Percentiles rank a stretch among this genome's conserved stretches.
Evolutionary conservation across 2,888 invertebrate genomes (phyloP).

Genomic region (Plagodis dolabraria): DNA sequence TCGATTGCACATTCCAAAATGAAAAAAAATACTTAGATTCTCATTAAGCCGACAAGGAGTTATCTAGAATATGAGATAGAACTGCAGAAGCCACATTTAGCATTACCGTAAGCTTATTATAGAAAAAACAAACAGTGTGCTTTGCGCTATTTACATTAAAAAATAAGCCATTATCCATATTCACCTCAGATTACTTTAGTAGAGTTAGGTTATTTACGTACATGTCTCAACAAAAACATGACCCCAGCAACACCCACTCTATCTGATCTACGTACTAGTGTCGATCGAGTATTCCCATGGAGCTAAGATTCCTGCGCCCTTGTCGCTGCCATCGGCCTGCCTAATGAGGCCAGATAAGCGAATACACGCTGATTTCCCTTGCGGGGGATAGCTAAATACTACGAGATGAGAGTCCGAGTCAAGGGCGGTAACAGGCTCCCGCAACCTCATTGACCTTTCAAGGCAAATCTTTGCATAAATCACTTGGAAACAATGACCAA

Average conservation of each 20-base stretch:
- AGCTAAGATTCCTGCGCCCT: slow-evolving; percentile 43
- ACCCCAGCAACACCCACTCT: slow-evolving; percentile 8
- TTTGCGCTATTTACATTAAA: no score
- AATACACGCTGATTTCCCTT: slow-evolving; percentile 75
- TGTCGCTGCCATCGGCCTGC: slow-evolving; percentile 56
- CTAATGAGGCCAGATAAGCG: slow-evolving; percentile 77
- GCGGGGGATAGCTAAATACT: slow-evolving; percentile 43
- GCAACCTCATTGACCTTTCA: background rate
- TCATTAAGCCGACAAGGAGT: no score
- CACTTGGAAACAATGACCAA: background rate
- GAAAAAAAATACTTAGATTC: no score
- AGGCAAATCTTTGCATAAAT: background rate
- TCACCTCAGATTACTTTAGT: background rate
- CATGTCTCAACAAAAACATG: slow-evolving; percentile 4
- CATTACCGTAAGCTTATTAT: no score
- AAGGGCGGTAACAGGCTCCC: slow-evolving; percentile 25
- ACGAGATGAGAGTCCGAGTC: slow-evolving; percentile 28
- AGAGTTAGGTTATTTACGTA: no score
- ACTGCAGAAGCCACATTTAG: no score
- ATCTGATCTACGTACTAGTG: background rate
- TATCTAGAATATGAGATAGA: no score
- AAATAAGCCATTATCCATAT: no score
- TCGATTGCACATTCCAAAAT: no score
- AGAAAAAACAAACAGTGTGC: no score
- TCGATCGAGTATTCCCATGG: slow-evolving; percentile 2